phyloP scores from a whole-genome alignment of 2,888 invertebrate genomes.

The Caradrina clavipalpis region DNA sequence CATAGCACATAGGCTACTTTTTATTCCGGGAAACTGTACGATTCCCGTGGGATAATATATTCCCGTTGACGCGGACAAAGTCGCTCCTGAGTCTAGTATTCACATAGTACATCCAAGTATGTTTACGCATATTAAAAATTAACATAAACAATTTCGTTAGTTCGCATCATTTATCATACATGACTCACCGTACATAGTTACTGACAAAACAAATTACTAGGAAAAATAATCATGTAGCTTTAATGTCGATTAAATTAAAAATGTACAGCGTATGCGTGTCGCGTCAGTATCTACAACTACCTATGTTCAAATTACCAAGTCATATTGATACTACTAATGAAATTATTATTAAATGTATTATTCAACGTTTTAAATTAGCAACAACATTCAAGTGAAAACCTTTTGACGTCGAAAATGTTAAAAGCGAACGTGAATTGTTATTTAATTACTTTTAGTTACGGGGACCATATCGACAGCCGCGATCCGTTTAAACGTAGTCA shows the following conservation, averaged over 20 bases:
- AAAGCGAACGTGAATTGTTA: conserved; percentile 14
- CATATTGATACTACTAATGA: conserved; percentile 17
- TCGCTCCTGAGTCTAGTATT: neutral
- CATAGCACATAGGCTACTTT: no score
- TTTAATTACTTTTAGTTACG: neutral
- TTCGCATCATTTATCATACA: conserved; percentile 7
- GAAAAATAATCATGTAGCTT: conserved; percentile 22
- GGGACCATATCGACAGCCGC: no score
- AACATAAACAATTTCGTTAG: conserved; percentile 12
- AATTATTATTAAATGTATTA: conserved; percentile 18
- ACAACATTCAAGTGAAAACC: conserved; percentile 15
- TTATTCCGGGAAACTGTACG: no score
- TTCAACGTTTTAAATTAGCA: conserved; percentile 16
- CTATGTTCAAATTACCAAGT: conserved; percentile 22
- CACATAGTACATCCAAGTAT: neutral
- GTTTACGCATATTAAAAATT: neutral
- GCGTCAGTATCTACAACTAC: conserved; percentile 15
- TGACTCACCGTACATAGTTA: conserved; percentile 12
- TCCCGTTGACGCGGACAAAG: no score
- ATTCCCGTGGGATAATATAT: no score
- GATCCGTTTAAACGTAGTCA: no score
- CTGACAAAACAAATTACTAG: conserved; percentile 6
- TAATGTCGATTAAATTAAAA: conserved; percentile 26
- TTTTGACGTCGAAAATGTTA: conserved; percentile 5
- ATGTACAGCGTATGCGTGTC: conserved; percentile 2